phyloP scores from a whole-genome alignment of 2,888 invertebrate genomes.

The Hemistola chrysoprasaria region DNA sequence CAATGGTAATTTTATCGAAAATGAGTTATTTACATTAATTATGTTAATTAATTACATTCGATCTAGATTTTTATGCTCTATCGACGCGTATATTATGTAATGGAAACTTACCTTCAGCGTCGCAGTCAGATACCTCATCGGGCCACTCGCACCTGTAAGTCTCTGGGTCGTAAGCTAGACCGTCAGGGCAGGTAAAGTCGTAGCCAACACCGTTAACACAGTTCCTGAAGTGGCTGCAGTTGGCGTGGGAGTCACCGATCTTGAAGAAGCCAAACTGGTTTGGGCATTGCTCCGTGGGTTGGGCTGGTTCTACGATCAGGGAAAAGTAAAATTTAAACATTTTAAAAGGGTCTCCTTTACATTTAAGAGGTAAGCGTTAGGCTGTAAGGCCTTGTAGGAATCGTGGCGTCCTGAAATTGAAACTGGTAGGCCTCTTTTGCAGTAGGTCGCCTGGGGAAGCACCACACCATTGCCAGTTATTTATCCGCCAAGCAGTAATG shows the following conservation, averaged over 20 bases:
- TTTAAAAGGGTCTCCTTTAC: background rate
- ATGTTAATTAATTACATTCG: too few species aligned
- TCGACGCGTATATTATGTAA: too few species aligned
- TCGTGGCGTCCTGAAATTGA: too few species aligned
- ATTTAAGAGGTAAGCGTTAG: too few species aligned
- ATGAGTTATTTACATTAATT: too few species aligned
- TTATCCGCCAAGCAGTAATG: too few species aligned
- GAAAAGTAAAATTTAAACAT: slow-evolving; percentile 25
- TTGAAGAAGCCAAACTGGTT: slow-evolving; percentile 92
- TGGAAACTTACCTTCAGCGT: slow-evolving; percentile 86
- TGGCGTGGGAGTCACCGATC: slow-evolving; percentile 75
- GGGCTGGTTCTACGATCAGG: slow-evolving; percentile 85
- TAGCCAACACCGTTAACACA: slow-evolving; percentile 90
- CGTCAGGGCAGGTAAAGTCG: slow-evolving; percentile 90
- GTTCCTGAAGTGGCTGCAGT: slow-evolving; percentile 91
- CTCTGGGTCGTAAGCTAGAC: slow-evolving; percentile 88
- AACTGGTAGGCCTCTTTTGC: too few species aligned
- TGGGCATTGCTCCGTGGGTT: slow-evolving; percentile 90
- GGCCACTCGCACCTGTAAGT: slow-evolving; percentile 94
- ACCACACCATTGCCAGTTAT: too few species aligned
- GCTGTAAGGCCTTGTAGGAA: too few species aligned
- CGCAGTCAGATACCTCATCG: slow-evolving; percentile 90
- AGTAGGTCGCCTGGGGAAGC: too few species aligned
- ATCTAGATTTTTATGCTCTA: too few species aligned
- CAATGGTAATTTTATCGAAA: too few species aligned